Base-by-base conservation (phyloP, 2,113 vertebrate genomes). In the Centropus unirufus region DNA sequence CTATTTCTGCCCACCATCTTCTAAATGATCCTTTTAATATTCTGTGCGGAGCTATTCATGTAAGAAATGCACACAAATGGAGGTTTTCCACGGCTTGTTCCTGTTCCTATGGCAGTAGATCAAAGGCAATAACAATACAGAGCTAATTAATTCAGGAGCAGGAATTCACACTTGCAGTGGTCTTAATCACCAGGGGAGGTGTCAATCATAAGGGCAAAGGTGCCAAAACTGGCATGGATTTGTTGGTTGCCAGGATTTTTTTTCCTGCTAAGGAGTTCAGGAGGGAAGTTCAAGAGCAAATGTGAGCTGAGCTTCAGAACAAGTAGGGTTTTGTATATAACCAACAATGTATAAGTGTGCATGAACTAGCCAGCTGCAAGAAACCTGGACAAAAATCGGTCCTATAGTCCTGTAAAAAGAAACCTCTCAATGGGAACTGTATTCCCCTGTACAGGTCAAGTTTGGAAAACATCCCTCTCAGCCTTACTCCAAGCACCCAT, bases 21-120 rank as follows among this genome's bases (percentile, higher is more conserved):
- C 77, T 84, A 92, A 95, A 92, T 16, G 58, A 80, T 79, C 47
- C 32, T 58, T 92, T 89, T 91, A 87, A 73, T 89, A 94, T 63
- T 93, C 73, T 90, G 52, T 72, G 88, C 89, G 89, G 90, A 88
- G 47, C 64, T 90, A 44, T 86, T 93, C 89, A 92, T 20, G 14
- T 83, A 91, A 96, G 85, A 94, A 94, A 93, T 69, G 47, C 73
- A 90, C 83, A 74, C 69, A 83, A 94, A 64, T 49, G 52, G 89
- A 90, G 85, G 77, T 80, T 96, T 94, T 94, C 75, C 85, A 91
- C 73, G 52, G 87, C 75, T 82, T 2, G 1, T 76, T 93, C 86
- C 8, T 42, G 94, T 97, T 96, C 92, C 92, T 95, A 96, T 94
- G 90, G 94, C 93, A 94, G 92, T 95, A 80, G 84, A 95, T 93